Evolutionary conservation across 2,888 invertebrate genomes (phyloP).

Genomic region (Parochlus steinenii): DNA sequence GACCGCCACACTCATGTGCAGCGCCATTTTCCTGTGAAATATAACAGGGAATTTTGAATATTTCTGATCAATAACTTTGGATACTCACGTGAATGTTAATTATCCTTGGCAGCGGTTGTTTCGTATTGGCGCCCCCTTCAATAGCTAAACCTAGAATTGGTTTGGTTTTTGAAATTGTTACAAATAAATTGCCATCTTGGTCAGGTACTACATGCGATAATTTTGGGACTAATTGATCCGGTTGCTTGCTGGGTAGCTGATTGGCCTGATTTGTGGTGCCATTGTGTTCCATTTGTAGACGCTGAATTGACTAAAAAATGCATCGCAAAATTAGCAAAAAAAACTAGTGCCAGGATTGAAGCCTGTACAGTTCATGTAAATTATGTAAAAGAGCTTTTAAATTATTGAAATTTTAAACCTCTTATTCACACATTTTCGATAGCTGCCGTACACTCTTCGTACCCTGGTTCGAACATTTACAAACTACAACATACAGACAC

Average conservation of each 20-base stretch:
- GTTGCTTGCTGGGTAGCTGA: background rate
- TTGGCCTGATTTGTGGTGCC: background rate
- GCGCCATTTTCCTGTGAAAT: slow-evolving; percentile 11
- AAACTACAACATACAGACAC: too few species aligned
- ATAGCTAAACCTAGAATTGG: slow-evolving; percentile 10
- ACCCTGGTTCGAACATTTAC: too few species aligned
- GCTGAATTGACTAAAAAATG: slow-evolving; percentile 9
- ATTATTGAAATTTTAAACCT: too few species aligned
- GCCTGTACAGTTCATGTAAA: background rate
- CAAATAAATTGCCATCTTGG: slow-evolving; percentile 9
- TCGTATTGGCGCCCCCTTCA: slow-evolving; percentile 11
- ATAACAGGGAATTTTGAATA: background rate
- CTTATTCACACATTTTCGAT: too few species aligned
- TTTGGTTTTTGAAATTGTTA: slow-evolving; percentile 10
- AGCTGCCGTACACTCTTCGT: too few species aligned
- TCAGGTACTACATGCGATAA: slow-evolving; percentile 4
- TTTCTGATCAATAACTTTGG: background rate
- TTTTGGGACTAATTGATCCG: slow-evolving; percentile 6
- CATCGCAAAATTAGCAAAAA: background rate
- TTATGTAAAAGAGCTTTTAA: background rate
- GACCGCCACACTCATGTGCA: slow-evolving; percentile 8
- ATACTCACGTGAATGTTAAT: slow-evolving; percentile 11
- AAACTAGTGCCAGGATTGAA: background rate
- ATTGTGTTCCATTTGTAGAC: slow-evolving; percentile 5
- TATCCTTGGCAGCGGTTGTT: slow-evolving; percentile 11